Conservation (phyloP, 2,113 vertebrate species). For the Ardeotis arabs region DNA sequence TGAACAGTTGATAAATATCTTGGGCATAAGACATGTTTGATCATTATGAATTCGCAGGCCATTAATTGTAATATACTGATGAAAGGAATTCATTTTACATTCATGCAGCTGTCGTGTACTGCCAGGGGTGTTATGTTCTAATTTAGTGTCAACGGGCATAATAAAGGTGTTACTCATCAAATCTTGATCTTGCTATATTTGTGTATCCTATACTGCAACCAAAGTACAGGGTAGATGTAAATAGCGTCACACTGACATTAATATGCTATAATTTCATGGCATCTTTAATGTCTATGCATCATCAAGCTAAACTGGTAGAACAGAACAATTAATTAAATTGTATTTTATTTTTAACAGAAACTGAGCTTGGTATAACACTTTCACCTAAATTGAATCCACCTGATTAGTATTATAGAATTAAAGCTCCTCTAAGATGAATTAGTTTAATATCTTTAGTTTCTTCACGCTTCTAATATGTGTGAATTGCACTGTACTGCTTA, state of each 20-base stretch:
- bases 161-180: conserved; percentile 40
- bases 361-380: neutral
- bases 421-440: neutral
- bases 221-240: conserved; percentile 5
- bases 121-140: neutral
- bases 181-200: neutral
- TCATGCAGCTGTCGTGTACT: conserved; percentile 1
- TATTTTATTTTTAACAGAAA: conserved; percentile 19
- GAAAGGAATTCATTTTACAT: conserved; percentile 35
- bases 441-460: neutral
- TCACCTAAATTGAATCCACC: neutral
- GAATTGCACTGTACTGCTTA: neutral
- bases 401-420: neutral
- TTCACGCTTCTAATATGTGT: neutral
- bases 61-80: conserved; percentile 39
- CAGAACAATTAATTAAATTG: neutral
- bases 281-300: neutral
- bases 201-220: neutral
- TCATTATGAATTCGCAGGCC: conserved; percentile 41
- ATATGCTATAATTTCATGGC: neutral
- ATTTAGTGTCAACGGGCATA: conserved; percentile 1
- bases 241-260: neutral
- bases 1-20: conserved; percentile 29
- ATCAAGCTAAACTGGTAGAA: neutral
- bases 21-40: neutral